Base-by-base conservation (phyloP, 1,140 invertebrate genomes). In the Rhagoletis zephyria region DNA sequence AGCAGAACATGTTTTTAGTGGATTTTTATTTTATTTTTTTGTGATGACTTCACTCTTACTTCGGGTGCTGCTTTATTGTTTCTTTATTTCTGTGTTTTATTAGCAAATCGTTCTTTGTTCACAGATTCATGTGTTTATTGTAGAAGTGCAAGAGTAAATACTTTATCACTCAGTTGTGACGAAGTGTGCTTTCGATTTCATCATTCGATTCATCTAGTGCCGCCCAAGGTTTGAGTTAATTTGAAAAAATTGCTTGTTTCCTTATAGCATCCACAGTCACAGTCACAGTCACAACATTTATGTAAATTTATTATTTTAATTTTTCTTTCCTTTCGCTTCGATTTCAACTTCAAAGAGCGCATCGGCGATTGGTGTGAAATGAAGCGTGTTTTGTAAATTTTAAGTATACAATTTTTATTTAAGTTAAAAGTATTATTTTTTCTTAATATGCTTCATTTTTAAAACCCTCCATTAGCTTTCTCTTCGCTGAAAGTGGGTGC, bases 211-310 rank as follows among this genome's bases (percentile, higher is more conserved):
- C 10, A 81, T 56, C 14, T 59, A n/a, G 45, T 81, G 48, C 74
- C 74, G 74, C 48, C 30, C 74, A 19, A n/a, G 56, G 74, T 16
- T 81, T 86, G 51, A 86, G 89, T 91, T 91, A 91, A 91, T 91
- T 91, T 90, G 90, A 90, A 91, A 90, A 91, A 91, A 91, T 91
- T 90, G 19, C n/a, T 48, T 56, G 16, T 56, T 81, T 81, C 74
- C 74, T 81, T 56, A 6, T 10, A 10, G 10, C 6, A 81, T n/a
- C 56, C 9, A 48, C 48, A 56, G 16, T 10, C 19, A 30, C 6
- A 81, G 48, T 81, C 9, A 48, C 48, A 56, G 48, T 81, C 9
- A 48, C 48, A 56, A n/a, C 16, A 59, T 81, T 51, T 67, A 63
- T 12, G 4, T 63, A 14, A 14, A 14, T 40, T 19, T 59, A 56